These are phyloP conservation scores for Morinoia aosen DNA, from an alignment of 2,888 invertebrate species.

Conservation along the genomic window DNA sequence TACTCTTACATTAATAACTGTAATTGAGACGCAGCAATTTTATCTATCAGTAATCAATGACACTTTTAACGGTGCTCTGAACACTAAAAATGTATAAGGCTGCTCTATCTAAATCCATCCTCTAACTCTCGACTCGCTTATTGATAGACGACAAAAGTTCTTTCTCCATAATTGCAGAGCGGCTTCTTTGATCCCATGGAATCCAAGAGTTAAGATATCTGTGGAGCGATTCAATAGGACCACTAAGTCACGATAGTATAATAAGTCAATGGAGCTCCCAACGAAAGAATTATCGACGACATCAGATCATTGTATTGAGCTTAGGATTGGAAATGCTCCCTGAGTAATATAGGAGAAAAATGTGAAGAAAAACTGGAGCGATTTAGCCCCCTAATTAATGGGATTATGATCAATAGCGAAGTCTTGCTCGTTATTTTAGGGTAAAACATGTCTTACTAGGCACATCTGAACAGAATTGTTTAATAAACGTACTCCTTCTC, in stretches of 20 bases:
- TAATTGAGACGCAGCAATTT: not conserved
- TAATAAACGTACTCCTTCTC: no score
- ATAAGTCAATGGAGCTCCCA: not conserved
- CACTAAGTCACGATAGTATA: not conserved
- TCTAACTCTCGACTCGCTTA: not conserved
- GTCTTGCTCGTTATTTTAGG: not conserved
- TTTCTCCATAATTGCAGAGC: not conserved
- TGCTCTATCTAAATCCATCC: not conserved
- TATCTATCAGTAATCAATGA: not conserved
- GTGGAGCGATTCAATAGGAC: not conserved
- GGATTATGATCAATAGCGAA: not conserved
- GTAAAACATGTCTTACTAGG: not conserved
- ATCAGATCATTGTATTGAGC: not conserved
- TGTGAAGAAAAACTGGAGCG: not conserved
- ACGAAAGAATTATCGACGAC: not conserved
- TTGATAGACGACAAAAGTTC: not conserved
- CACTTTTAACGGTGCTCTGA: not conserved
- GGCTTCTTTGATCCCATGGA: slow-evolving; percentile 16
- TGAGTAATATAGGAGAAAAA: not conserved
- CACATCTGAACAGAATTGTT: no score
- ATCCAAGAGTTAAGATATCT: not conserved
- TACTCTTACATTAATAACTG: not conserved
- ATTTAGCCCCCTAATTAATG: not conserved
- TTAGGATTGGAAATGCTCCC: not conserved
- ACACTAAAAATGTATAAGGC: not conserved